Percentiles rank a stretch among this genome's conserved stretches.
Conservation (phyloP, 2,888 invertebrate species). For the Cheilosia grossa region DNA sequence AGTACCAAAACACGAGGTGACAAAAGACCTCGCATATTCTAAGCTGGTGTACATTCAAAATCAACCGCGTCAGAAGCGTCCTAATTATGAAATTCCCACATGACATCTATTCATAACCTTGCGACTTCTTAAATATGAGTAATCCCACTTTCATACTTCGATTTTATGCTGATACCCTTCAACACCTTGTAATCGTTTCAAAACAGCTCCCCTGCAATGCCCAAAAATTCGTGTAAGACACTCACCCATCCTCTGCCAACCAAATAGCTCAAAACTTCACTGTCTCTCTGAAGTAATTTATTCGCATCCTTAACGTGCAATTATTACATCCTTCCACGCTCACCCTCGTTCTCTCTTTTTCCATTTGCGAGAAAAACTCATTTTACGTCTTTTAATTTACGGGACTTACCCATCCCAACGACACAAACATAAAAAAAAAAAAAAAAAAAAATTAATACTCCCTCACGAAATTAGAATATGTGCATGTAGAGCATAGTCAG, state of each 20-base stretch:
- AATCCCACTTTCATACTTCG: too few relatives aligned
- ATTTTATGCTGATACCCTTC: too few relatives aligned
- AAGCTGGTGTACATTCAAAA: too few relatives aligned
- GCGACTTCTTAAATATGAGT: too few relatives aligned
- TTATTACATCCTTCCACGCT: conserved; percentile 67
- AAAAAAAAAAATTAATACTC: neutral
- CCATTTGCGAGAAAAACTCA: conserved; percentile 42
- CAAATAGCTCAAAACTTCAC: conserved; percentile 67
- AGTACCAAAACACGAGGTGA: too few relatives aligned
- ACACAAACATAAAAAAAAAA: neutral
- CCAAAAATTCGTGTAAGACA: neutral
- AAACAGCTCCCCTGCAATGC: neutral
- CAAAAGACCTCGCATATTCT: too few relatives aligned
- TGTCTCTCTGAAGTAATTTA: conserved; percentile 68
- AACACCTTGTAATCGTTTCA: too few relatives aligned
- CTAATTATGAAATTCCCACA: too few relatives aligned
- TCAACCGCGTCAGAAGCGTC: too few relatives aligned
- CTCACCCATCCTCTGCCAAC: neutral
- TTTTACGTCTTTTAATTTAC: conserved; percentile 68
- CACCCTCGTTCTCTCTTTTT: neutral
- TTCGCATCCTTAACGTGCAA: conserved; percentile 71
- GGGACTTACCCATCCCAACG: conserved; percentile 38
- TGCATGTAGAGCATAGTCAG: conserved; percentile 27
- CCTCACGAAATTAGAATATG: conserved; percentile 39
- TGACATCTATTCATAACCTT: too few relatives aligned